Percentiles rank a stretch among this genome's conserved stretches.
phyloP scores from a whole-genome alignment of 2,113 vertebrate genomes.

The Rhineura floridana region DNA sequence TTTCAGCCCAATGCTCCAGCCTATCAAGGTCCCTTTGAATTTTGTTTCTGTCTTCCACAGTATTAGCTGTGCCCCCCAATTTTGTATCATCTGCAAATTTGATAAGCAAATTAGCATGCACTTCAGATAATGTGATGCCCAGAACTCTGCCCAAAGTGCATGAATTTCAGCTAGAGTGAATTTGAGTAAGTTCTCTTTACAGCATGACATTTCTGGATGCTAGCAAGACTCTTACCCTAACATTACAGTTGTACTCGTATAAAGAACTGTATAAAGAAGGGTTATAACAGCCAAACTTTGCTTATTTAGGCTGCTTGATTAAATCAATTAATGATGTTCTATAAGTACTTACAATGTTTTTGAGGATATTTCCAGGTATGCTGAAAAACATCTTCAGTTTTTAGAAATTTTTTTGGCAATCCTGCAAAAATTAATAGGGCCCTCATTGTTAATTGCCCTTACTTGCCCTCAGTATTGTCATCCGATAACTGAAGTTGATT shows the following conservation, averaged over 20 bases:
- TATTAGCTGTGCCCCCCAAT: too few species aligned
- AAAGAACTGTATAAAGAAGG: not conserved
- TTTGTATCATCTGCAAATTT: too few species aligned
- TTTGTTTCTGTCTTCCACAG: too few species aligned
- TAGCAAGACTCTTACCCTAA: not conserved
- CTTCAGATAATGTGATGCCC: slow-evolving; percentile 51
- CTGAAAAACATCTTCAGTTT: not conserved
- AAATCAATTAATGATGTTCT: not conserved
- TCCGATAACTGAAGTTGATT: not conserved
- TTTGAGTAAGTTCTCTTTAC: slow-evolving; percentile 25
- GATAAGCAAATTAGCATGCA: too few species aligned
- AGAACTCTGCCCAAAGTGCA: slow-evolving; percentile 60
- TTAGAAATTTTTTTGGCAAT: not conserved
- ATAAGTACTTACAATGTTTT: not conserved
- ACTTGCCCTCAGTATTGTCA: not conserved
- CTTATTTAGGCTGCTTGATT: not conserved
- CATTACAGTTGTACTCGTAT: not conserved
- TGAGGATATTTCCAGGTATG: not conserved
- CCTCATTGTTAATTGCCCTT: not conserved
- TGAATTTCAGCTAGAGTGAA: slow-evolving; percentile 54
- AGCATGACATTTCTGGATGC: not conserved
- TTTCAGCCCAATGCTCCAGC: too few species aligned
- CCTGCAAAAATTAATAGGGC: not conserved
- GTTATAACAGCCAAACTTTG: not conserved
- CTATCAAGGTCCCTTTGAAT: too few species aligned